A percentile compares a stretch with the other conserved stretches of the same genome.
Conservation (phyloP, 2,113 vertebrate genomes). For the Engystomops pustulosus region DNA sequence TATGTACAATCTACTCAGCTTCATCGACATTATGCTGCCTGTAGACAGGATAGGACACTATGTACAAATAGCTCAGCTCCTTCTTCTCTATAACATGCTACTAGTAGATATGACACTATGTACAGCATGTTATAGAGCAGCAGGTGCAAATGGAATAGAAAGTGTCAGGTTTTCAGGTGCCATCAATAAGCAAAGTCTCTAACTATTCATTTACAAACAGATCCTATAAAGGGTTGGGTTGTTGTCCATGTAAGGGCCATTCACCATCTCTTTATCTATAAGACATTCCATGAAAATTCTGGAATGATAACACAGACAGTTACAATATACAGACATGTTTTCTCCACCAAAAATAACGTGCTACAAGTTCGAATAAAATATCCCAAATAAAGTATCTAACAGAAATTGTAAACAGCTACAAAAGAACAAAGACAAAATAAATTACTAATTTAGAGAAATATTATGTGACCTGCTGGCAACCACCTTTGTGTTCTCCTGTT, state of each 20-base stretch:
- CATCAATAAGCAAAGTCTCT: not conserved
- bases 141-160: no score
- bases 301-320: not conserved
- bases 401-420: not conserved
- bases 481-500: no score
- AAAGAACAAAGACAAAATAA: not conserved
- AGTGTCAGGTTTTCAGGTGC: not conserved
- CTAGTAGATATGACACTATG: no score
- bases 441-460: no score
- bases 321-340: not conserved
- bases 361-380: not conserved
- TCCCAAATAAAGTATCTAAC: not conserved
- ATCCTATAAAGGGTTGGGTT: not conserved
- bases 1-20: no score
- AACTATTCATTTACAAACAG: not conserved
- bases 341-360: not conserved
- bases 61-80: no score
- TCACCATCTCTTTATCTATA: not conserved
- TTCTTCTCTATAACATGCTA: no score
- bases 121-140: no score
- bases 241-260: not conserved
- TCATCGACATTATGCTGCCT: no score
- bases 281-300: not conserved
- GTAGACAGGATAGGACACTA: no score
- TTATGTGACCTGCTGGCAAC: no score